A percentile compares a stretch with the other conserved stretches of the same genome.
phyloP scores from a whole-genome alignment of 2,113 vertebrate species.

The Numida meleagris region DNA sequence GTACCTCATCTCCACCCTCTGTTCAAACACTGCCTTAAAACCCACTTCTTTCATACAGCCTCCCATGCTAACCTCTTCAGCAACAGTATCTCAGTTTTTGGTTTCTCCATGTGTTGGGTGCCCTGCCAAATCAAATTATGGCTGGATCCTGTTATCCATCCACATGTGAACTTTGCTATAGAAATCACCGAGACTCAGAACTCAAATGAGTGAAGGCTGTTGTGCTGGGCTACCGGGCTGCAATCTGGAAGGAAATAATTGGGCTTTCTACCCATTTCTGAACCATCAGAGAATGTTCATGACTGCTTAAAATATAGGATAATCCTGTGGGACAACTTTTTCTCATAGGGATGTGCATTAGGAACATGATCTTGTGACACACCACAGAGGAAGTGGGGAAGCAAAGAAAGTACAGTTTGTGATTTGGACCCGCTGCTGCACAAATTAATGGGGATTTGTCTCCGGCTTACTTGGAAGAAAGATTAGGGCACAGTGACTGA shows the following conservation, averaged over 20 bases:
- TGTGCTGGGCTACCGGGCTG: background rate
- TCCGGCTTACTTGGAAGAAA: background rate
- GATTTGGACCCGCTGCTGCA: background rate
- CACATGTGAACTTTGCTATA: background rate
- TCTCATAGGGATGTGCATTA: fast-evolving
- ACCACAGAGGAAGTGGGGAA: background rate
- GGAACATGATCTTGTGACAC: background rate
- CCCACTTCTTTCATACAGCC: background rate
- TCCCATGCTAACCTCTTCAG: conserved; percentile 39
- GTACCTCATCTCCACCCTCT: conserved; percentile 52
- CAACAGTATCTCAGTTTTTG: background rate
- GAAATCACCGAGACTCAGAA: background rate
- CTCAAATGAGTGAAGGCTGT: background rate
- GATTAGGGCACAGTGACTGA: background rate
- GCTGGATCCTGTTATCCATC: conserved; percentile 17
- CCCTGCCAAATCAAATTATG: conserved; percentile 24
- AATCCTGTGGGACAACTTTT: background rate
- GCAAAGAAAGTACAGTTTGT: background rate
- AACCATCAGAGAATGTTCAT: background rate
- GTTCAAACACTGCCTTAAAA: conserved; percentile 53
- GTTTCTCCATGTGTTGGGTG: conserved; percentile 11
- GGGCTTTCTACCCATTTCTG: conserved; percentile 8
- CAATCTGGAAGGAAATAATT: background rate
- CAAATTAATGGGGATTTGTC: background rate
- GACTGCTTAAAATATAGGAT: background rate